Evolutionary conservation across 2,113 vertebrate genomes (phyloP).

Genomic region (Guaruba guarouba): DNA sequence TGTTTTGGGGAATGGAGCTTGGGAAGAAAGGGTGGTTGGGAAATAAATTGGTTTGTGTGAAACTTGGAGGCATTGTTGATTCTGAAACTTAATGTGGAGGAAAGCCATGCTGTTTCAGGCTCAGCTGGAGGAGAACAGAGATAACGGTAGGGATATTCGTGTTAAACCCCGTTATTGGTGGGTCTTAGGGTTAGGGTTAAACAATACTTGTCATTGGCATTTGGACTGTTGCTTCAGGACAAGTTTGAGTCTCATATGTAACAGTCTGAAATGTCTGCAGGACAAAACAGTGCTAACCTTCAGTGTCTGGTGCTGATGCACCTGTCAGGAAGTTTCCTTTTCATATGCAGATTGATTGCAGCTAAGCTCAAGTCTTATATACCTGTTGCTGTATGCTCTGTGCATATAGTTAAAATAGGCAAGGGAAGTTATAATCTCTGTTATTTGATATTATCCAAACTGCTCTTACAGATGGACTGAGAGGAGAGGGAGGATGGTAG

Average conservation of each 20-base stretch:
- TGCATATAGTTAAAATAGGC: background rate
- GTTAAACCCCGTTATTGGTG: background rate
- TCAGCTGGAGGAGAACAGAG: background rate
- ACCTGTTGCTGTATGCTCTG: background rate
- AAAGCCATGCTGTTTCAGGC: background rate
- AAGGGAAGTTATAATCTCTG: background rate
- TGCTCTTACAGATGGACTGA: background rate
- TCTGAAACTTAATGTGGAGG: background rate
- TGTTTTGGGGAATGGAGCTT: background rate
- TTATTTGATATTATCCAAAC: background rate
- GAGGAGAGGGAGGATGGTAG: background rate
- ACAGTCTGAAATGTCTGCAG: background rate
- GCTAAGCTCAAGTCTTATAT: background rate
- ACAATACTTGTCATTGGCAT: background rate
- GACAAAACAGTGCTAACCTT: background rate
- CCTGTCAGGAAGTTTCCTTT: background rate
- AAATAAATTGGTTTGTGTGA: background rate
- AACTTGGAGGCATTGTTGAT: background rate
- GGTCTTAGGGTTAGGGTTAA: background rate
- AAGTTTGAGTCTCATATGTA: background rate
- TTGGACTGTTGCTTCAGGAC: background rate
- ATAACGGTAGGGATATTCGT: background rate
- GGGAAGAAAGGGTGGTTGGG: background rate
- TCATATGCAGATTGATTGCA: background rate
- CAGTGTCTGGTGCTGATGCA: background rate